phyloP scores from a whole-genome alignment of 2,888 invertebrate genomes.

The Conus canariensis region DNA sequence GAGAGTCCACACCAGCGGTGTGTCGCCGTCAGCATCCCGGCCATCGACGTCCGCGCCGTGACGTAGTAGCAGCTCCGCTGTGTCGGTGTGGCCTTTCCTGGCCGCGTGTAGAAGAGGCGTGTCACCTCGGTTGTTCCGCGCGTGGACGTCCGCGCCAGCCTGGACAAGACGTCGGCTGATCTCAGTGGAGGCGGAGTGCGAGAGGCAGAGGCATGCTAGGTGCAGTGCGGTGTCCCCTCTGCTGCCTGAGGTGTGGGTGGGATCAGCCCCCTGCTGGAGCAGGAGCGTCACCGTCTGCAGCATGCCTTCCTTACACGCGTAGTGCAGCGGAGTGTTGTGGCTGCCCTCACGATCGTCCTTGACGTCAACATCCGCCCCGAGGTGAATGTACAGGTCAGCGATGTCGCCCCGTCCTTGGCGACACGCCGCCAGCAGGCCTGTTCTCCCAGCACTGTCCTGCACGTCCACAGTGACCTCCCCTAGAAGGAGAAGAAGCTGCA shows the following conservation, averaged over 20 bases:
- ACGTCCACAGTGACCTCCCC: background rate
- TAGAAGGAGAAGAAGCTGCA: background rate
- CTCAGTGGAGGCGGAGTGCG: background rate
- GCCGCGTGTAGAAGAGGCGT: background rate
- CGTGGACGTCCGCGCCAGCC: background rate
- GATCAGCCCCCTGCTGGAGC: background rate
- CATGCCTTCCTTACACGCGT: background rate
- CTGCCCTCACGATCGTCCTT: background rate
- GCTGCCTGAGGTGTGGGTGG: background rate
- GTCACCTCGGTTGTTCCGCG: background rate
- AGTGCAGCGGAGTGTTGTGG: slow-evolving; percentile 8
- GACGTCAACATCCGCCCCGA: background rate
- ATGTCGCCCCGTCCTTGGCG: background rate
- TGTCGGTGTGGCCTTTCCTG: background rate
- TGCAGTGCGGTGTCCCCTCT: background rate
- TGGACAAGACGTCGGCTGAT: background rate
- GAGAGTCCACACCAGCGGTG: background rate
- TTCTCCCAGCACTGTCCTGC: background rate
- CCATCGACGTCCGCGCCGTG: background rate
- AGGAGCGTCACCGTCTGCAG: background rate
- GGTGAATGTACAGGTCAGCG: background rate
- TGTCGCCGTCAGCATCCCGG: background rate
- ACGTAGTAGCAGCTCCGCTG: background rate
- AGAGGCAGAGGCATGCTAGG: background rate
- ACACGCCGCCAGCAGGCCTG: background rate